phyloP scores from a whole-genome alignment of 2,797 vertebrate species.

The Eulemur albifrons region DNA sequence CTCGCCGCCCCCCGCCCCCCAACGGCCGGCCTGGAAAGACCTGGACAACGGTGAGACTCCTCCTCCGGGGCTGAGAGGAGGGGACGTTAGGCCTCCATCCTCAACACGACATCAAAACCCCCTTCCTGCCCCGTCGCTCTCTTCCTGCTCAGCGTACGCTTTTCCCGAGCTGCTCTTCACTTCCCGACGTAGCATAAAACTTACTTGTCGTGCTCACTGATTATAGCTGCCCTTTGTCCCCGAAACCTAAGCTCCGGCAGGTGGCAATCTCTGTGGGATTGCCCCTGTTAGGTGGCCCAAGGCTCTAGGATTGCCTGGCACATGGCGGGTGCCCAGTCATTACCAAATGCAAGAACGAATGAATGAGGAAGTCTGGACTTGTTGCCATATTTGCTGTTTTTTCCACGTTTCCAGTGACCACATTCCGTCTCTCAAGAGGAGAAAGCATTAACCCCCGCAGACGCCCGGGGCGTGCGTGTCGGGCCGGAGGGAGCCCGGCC shows the following conservation, averaged over 20 bases:
- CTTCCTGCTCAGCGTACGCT: accelerated
- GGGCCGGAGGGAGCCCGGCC: accelerated
- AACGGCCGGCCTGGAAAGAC: background rate
- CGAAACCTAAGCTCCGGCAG: accelerated
- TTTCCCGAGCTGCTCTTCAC: accelerated
- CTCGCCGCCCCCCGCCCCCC: accelerated
- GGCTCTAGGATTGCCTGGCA: too few relatives aligned
- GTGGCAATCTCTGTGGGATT: background rate
- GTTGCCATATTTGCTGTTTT: background rate
- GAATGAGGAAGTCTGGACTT: background rate
- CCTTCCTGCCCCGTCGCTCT: background rate
- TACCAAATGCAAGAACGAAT: accelerated
- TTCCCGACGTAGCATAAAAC: accelerated
- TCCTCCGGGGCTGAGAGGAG: background rate
- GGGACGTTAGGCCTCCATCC: background rate
- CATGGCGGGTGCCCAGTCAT: background rate
- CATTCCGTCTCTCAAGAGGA: background rate
- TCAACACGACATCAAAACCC: accelerated
- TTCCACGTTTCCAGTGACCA: background rate
- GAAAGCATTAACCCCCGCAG: background rate
- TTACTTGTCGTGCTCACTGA: accelerated
- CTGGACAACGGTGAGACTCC: background rate
- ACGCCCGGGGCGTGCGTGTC: accelerated
- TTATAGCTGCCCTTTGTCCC: accelerated
- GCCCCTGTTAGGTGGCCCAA: accelerated